Evolutionary conservation across 2,797 vertebrate species (phyloP), one percentile per base, ranked within the genome.

Genomic region (Enteromius unitaeniatus): DNA sequence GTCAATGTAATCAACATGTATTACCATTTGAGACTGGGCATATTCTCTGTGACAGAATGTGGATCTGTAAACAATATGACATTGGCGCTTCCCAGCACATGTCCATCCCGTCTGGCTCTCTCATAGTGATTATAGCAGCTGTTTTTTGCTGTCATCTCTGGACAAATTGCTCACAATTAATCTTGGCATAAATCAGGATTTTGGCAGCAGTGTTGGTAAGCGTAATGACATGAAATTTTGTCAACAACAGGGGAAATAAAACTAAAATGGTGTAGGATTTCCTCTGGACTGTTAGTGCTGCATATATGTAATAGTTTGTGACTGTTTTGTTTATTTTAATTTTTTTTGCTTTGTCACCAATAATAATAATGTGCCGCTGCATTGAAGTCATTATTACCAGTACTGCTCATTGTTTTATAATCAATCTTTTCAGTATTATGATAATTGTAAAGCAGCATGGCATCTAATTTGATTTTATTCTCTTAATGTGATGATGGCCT

Each of bases 81-180:
- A 65, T 60, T 14, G 49, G 68, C 73, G 58, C 68, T 79, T 74
- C 45, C 9, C 49, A 79, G 42, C 87, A 75, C 84, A 34, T 53
- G 67, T 84, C 75, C 49, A 68, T 83, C 28, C 67, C 85, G 70
- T 84, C 87, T 84, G 89, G 88, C 70, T 84, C 82, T 77, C 53
- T 80, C 81, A 87, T 83, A 91, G 86, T 91, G 92, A 93, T 93
- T 92, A 92, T 88, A 84, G 90, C 90, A 91, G 91, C 92, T 94
- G 92, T 92, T 87, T 86, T 40, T 91, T 91, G 90, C 88, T 92
- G 91, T 91, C 87, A 85, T 62, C 89, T 90, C 88, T 88, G 91
- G 85, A 92, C 86, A 91, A 93, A 93, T 92, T 92, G 92, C 87
- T 91, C 89, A 89, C 92, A 90, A 92, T 92, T 95, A 93, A 94